Base-by-base conservation (phyloP, 2,888 invertebrate genomes). In the Diaperis boleti region DNA sequence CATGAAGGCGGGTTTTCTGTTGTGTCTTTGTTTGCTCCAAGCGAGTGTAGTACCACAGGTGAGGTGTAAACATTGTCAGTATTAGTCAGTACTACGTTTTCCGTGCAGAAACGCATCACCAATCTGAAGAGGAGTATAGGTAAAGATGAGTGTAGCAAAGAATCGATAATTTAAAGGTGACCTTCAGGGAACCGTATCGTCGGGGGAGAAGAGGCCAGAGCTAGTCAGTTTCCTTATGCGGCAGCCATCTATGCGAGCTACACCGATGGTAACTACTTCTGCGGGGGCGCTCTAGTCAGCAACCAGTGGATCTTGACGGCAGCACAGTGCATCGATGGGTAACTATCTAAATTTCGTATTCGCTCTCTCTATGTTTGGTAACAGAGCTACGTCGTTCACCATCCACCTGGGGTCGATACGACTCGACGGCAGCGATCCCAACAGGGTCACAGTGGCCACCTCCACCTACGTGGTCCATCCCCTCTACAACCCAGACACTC, bases 291-390 rank as follows among this genome's bases (percentile, higher is more conserved):
- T 33, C 3, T 55, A 2, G 33, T 55, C 11, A 33, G 31, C 13
- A 55, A 42, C 15, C 42, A 44, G 14, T 55, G 55, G 55, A 18
- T 55, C 18, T 3, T 55, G 17, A 55, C 55, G 3, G 42, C 44
- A 11, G 55, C 55, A 3, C 44, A 42, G 8, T 55, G 55, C 11
- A 33, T 42, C 11, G 5, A 13, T 29, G 42, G 31, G 55, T 55
- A 15, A 33, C 33, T 33, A n/a, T 3, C 5, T 10, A 8, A 1
- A n/a, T 31, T 2, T 31, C 3, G 31, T 31, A 31, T n/a, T n/a
- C 3, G 5, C 26, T 29, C 3, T 10, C 13, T 3, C 41, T 11
- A 33, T 31, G 26, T 11, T 35, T 45, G 5, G 2, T 33, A 47
- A n/a, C 13, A 55, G 55, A 13, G 55, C 55, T 13, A 20, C 18